Base-by-base conservation (phyloP, 2,888 invertebrate species). In the Oxycera nigricornis region DNA sequence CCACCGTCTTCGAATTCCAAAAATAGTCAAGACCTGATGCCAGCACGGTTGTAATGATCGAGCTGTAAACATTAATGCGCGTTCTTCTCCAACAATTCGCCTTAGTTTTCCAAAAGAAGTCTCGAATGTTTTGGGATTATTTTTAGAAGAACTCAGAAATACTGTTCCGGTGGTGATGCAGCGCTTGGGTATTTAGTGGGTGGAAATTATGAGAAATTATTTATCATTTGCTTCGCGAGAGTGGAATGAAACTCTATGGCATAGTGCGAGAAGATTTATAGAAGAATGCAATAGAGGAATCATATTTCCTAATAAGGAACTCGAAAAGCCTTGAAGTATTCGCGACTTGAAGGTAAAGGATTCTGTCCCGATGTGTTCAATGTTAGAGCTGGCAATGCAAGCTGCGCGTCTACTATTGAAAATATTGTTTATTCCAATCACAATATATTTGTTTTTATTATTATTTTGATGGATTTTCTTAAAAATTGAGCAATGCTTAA, bases 391-490 rank as follows among this genome's bases (percentile, higher is more conserved):
- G n/a, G n/a, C n/a, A n/a, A n/a, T n/a, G n/a, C n/a, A n/a, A n/a
- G n/a, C n/a, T n/a, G n/a, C n/a, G n/a, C n/a, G n/a, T n/a, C n/a
- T n/a, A n/a, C 46, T 52, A 55, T 72, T 57, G 20, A 72, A 72
- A 72, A 59, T 28, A 55, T 59, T 72, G 26, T 22, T 55, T 52
- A 31, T 72, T 59, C 72, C 72, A 72, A 72, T 72, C 72, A 72
- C 72, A 72, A 72, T 72, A 59, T 72, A 59, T 59, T 59, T 72
- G 41, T 41, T 72, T 72, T 72, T 59, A 41, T 72, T 41, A n/a
- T 26, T 70, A 50, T 70, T 50, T 72, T 68, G 52, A 50, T 68
- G 52, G 50, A 52, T 68, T 30, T 68, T 68, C 50, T 46, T 52
- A 68, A 68, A 68, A 68, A 68, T 22, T 68, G 41, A 41, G 65